phyloP scores from a whole-genome alignment of 2,113 vertebrate species.

The Anarrhichthys ocellatus region DNA sequence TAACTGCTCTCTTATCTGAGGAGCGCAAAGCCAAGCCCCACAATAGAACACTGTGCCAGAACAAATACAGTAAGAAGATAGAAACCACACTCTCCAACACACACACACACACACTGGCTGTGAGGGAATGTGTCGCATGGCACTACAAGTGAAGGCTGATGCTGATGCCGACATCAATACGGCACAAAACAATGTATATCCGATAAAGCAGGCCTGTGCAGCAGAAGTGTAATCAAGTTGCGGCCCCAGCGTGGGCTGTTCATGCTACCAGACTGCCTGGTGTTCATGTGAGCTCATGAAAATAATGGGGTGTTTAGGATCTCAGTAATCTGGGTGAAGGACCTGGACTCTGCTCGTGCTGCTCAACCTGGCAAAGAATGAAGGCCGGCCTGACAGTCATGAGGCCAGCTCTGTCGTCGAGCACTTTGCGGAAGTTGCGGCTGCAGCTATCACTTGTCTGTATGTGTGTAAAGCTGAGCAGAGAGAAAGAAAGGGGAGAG shows the following conservation, averaged over 20 bases:
- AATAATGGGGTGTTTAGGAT: slow-evolving; percentile 58
- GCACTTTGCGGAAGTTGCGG: slow-evolving; percentile 36
- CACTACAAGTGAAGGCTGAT: slow-evolving; percentile 18
- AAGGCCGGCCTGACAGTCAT: slow-evolving; percentile 30
- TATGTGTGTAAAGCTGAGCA: slow-evolving; percentile 21
- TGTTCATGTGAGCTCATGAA: slow-evolving; percentile 50
- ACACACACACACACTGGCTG: slow-evolving; percentile 28
- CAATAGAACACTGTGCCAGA: slow-evolving; percentile 74
- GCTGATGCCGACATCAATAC: background rate
- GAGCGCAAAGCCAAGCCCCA: slow-evolving; percentile 67
- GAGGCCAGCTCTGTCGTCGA: slow-evolving; percentile 32
- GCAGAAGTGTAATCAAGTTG: slow-evolving; percentile 1
- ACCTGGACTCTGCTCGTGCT: slow-evolving; percentile 21
- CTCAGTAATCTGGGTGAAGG: slow-evolving; percentile 43
- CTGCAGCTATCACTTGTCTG: slow-evolving; percentile 19
- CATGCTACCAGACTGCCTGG: slow-evolving; percentile 1
- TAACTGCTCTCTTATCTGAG: slow-evolving; percentile 79
- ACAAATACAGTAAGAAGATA: slow-evolving; percentile 76
- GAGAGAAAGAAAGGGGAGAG: slow-evolving; percentile 3
- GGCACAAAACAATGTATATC: slow-evolving; percentile 12
- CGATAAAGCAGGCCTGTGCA: slow-evolving; percentile 5
- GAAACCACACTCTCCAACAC: slow-evolving; percentile 48
- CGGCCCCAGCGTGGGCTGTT: background rate
- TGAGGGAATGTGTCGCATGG: slow-evolving; percentile 52
- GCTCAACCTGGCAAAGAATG: slow-evolving; percentile 23